Evolutionary conservation across 2,797 vertebrate species (phyloP).

Genomic region (Amniataba percoides): DNA sequence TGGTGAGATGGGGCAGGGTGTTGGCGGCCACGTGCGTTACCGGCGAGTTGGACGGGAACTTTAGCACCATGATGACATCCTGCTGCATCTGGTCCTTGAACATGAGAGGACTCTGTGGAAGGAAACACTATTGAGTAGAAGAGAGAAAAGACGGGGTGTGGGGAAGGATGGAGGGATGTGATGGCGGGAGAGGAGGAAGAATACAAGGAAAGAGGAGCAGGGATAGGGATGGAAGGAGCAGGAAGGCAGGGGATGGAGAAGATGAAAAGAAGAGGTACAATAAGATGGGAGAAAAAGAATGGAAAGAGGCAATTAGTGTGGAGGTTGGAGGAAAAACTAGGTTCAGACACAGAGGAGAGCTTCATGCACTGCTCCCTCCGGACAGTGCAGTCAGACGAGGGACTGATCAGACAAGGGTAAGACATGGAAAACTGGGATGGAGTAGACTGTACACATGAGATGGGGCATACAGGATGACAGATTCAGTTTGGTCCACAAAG

Average conservation of each 20-base stretch:
- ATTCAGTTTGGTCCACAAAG: constrained; percentile 28
- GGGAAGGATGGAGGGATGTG: constrained; percentile 71
- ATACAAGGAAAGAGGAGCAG: constrained; percentile 61
- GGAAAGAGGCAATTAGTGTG: constrained; percentile 85
- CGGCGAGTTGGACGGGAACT: constrained; percentile 97
- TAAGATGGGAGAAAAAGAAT: constrained; percentile 61
- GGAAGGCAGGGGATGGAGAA: constrained; percentile 72
- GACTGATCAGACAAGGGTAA: constrained; percentile 60
- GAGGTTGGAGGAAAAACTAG: constrained; percentile 80
- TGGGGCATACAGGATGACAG: constrained; percentile 55
- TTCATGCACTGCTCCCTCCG: constrained; percentile 65
- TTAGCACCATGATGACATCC: constrained; percentile 99
- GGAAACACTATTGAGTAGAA: constrained; percentile 94
- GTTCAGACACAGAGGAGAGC: constrained; percentile 81
- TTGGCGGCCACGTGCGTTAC: constrained; percentile 97
- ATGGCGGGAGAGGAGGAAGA: constrained; percentile 55
- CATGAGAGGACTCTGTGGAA: constrained; percentile 98
- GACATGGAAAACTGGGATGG: constrained; percentile 61
- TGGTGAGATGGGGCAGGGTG: constrained; percentile 94
- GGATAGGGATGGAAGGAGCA: constrained; percentile 68
- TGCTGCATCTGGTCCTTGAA: constrained; percentile 99
- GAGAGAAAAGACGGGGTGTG: constrained; percentile 82
- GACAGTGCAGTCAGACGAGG: constrained; percentile 69
- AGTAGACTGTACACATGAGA: constrained; percentile 55
- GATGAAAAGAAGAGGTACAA: constrained; percentile 79